Base-by-base conservation (phyloP, 2,797 vertebrate species). In the Galaxias olidus region DNA sequence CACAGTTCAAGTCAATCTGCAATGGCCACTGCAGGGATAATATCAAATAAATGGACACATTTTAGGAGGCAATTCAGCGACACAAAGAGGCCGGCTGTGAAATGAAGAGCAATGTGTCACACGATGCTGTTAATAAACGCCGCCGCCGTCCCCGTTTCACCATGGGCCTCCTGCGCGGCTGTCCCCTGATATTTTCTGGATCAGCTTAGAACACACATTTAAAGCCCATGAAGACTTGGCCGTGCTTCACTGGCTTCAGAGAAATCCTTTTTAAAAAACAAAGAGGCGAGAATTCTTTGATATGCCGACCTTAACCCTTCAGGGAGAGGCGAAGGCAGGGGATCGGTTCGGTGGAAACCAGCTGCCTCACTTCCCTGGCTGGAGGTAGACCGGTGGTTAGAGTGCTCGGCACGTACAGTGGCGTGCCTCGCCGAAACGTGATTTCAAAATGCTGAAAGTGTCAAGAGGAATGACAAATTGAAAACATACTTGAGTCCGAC, bases 281-380 rank as follows among this genome's bases (percentile, higher is more conserved):
- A 63, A 78, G 63, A 17, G 0, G 0, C 55, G 15, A 61, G 69
- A 68, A 59, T 10, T 17, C 14, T 79, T 72, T 80, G 83, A 76
- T 82, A 81, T 76, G 69, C 79, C 77, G 77, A 74, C 76, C 71
- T 60, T 73, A 75, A 84, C 81, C 76, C 76, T n/a, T 41, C 47
- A 0, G 78, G 66, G 76, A 79, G 61, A 63, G 30, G 12, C 10
- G 11, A 40, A 0, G 55, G 43, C 42, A 10, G 4, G 17, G 51
- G 66, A 48, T 20, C 0, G 63, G 63, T 59, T 71, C 59, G 13
- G 76, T 68, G 75, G 76, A 76, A 80, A 81, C 68, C 72, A 65
- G 41, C 54, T 65, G 68, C 82, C 78, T 62, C 49, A 60, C 56
- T 30, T n/a, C 30, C 6, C 30, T 46, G 48, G 57, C 71, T 15